Conservation (phyloP, 2,797 vertebrate species). For the Sus cebifrons region DNA sequence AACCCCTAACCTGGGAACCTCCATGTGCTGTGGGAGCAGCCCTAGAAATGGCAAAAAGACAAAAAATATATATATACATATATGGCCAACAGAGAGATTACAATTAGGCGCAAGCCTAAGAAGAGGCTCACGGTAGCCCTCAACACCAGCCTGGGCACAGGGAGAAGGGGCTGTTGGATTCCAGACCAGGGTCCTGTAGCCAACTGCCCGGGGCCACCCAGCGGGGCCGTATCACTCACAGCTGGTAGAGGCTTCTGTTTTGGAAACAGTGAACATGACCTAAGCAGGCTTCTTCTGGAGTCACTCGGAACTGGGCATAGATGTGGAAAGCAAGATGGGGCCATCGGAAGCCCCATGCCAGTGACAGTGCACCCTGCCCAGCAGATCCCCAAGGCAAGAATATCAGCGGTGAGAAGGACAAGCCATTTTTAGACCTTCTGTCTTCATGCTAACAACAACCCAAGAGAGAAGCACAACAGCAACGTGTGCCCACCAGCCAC, state of each 20-base stretch:
- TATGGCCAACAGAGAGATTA: not conserved
- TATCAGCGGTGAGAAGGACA: not conserved
- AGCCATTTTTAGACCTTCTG: not conserved
- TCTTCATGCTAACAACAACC: not conserved
- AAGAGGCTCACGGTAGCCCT: not conserved
- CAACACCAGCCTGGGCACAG: not conserved
- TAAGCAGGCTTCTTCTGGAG: not conserved
- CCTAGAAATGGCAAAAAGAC: too few relatives aligned
- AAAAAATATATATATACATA: too few relatives aligned
- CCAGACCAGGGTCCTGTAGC: not conserved
- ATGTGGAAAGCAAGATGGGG: not conserved
- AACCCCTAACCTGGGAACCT: too few relatives aligned
- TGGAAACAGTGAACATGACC: not conserved
- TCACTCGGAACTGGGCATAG: not conserved
- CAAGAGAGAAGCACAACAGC: not conserved
- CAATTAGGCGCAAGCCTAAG: not conserved
- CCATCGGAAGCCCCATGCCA: too few relatives aligned
- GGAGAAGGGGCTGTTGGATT: not conserved
- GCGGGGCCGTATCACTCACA: accelerated
- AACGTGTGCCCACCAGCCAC: not conserved
- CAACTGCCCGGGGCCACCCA: not conserved
- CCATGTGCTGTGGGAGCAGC: too few relatives aligned
- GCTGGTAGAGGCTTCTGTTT: not conserved
- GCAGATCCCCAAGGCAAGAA: not conserved
- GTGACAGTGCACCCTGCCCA: not conserved